A percentile compares a stretch with the other conserved stretches of the same genome.
Conservation (phyloP, 2,888 invertebrate genomes). For the Folsomia candida region DNA sequence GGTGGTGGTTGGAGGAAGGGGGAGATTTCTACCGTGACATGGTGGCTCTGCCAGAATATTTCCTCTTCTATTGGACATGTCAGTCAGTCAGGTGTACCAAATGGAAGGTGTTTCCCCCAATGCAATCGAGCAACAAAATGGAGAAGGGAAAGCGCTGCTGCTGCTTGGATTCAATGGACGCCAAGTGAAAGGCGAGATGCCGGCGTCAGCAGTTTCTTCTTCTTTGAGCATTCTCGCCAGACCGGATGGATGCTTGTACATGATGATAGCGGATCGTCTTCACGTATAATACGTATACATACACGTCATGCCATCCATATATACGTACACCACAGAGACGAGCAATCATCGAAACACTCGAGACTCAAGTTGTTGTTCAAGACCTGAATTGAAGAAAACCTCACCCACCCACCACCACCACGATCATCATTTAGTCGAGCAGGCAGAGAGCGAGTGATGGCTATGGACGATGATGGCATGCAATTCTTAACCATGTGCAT, state of each 20-base stretch:
- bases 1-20: neutral
- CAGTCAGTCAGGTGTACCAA: conserved; percentile 45
- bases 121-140: neutral
- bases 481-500: neutral
- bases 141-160: neutral
- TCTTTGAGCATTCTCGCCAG: conserved; percentile 2
- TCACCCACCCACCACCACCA: too few relatives aligned
- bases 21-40: neutral
- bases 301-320: too few relatives aligned
- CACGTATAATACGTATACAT: too few relatives aligned
- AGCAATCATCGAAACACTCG: neutral
- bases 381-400: too few relatives aligned
- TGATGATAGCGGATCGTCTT: too few relatives aligned
- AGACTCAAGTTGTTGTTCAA: neutral
- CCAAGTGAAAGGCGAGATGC: conserved; percentile 24
- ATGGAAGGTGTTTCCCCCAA: conserved; percentile 49
- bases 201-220: conserved; percentile 40
- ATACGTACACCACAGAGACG: neutral
- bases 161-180: conserved; percentile 14
- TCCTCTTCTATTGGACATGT: conserved; percentile 35
- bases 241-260: neutral
- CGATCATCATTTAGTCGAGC: neutral
- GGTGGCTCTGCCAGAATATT: too few relatives aligned
- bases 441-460: neutral
- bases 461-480: neutral